Conservation (phyloP, 2,888 invertebrate genomes). For the Acheta domesticus region DNA sequence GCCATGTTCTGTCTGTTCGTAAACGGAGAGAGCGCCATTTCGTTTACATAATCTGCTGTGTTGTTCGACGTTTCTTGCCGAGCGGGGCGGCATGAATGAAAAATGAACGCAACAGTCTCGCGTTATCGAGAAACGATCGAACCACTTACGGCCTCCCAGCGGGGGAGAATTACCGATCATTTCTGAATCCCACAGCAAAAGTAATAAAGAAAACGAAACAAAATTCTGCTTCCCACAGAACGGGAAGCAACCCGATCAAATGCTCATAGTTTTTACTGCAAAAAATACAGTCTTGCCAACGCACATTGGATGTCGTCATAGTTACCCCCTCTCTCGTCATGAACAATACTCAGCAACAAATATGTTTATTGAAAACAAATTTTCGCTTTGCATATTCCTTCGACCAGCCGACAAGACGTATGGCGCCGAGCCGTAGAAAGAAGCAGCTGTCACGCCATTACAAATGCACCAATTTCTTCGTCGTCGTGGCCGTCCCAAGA, state of each 20-base stretch:
- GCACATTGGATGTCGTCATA: too few relatives aligned
- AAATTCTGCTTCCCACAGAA: neutral
- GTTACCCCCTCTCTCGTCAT: neutral
- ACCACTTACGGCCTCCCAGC: neutral
- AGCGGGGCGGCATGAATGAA: neutral
- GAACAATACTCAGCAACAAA: neutral
- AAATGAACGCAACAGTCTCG: slow-evolving; percentile 5
- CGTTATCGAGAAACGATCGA: slow-evolving; percentile 9
- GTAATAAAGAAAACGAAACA: neutral
- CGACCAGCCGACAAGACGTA: neutral
- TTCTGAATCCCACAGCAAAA: neutral
- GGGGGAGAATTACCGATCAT: neutral
- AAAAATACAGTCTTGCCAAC: too few relatives aligned
- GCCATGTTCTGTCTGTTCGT: neutral
- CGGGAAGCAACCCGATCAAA: too few relatives aligned
- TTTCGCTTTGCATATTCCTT: neutral
- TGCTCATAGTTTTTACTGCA: too few relatives aligned
- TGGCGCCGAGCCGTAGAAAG: neutral
- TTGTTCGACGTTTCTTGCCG: slow-evolving; percentile 4
- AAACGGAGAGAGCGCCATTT: neutral
- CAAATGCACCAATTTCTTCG: neutral
- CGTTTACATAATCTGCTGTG: slow-evolving; percentile 6
- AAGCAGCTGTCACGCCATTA: neutral
- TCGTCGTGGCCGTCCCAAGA: neutral
- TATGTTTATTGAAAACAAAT: slow-evolving; percentile 10